These are phyloP conservation scores for Nicator chloris DNA, from an alignment of 2,113 vertebrate genomes.

Conservation along the genomic window DNA sequence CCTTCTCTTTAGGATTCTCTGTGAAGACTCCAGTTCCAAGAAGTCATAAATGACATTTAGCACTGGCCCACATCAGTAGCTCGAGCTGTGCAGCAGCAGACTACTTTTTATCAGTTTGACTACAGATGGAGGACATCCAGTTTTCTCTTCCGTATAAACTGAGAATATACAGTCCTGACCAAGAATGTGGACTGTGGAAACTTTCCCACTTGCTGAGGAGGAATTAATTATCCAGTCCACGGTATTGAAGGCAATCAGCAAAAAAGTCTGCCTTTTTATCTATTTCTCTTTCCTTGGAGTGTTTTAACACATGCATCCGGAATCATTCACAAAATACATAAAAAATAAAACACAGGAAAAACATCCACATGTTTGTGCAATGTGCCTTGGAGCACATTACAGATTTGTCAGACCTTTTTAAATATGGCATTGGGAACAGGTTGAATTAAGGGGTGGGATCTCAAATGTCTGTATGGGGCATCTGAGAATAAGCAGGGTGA, in stretches of 20 bases:
- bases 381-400: neutral
- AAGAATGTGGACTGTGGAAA: neutral
- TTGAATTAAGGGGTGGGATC: neutral
- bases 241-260: neutral
- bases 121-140: slow-evolving; percentile 15
- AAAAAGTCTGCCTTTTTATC: neutral
- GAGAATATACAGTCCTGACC: neutral
- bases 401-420: neutral
- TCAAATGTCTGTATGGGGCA: neutral
- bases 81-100: neutral
- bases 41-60: neutral
- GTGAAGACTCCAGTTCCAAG: neutral
- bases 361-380: neutral
- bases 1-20: neutral
- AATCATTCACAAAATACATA: neutral
- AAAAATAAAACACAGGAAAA: neutral
- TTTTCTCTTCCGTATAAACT: neutral
- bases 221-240: neutral
- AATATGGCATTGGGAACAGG: neutral
- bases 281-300: neutral
- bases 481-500: neutral
- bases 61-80: neutral
- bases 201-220: neutral
- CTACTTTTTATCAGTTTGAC: slow-evolving; percentile 4
- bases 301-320: slow-evolving; percentile 1